Evolutionary conservation across 1,140 invertebrate species (phyloP), one percentile per base, ranked within the genome.

Genomic region (Ceratina japonica): DNA sequence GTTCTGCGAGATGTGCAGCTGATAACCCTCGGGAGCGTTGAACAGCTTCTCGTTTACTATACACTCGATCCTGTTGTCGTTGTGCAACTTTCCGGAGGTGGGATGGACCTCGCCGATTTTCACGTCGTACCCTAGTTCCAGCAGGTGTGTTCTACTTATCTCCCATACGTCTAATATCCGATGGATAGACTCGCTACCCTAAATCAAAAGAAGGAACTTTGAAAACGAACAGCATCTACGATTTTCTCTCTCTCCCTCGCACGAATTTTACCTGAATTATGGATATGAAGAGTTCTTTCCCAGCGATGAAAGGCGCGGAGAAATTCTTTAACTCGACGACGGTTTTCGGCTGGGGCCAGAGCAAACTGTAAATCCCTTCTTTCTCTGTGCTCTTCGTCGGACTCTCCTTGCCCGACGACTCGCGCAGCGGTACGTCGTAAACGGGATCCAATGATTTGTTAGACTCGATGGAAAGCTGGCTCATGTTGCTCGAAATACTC

Each of bases 301-400:
- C 92, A 87, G 87, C 92, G 83, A 87, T 93, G 83, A 87, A 95
- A 82, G 89, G 93, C 86, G 77, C 93, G 81, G 78, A 93, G 84
- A 75, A 93, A 87, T 85, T 91, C 79, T 78, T 91, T 3, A 94
- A 88, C 82, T 95, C 94, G 3, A 94, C 86, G 20, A 95, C 92
- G 71, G 90, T 93, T 83, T 94, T 94, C 3, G 95, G 95, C 79
- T 93, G 93, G 3, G 95, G 95, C 95, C 95, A 95, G 18, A 95
- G 87, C 24, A 94, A 87, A 79, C 87, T 89, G 75, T 91, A 92
- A 77, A 91, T 79, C 2, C 88, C 81, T 15, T 81, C 80, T 86
- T 89, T 91, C n/a, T 89, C 86, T 2, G 56, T 22, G 72, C 72
- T 86, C 73, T 82, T 87, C 8, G 82, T 78, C 8, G 90, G 89